These are phyloP conservation scores for Pipistrellus kuhlii DNA, from an alignment of 2,797 vertebrate genomes.

Conservation along the genomic window DNA sequence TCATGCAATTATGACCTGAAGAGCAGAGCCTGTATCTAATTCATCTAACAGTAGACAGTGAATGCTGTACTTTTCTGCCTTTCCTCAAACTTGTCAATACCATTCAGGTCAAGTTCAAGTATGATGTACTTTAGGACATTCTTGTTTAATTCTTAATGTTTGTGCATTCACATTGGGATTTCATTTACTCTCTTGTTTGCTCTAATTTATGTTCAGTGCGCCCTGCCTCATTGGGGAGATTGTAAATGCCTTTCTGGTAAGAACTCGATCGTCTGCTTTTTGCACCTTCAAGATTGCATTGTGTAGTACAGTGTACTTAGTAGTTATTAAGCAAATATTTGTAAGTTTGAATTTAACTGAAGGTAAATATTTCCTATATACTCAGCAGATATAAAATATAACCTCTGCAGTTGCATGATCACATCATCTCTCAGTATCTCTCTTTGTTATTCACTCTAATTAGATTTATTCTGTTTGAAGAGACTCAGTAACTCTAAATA, in stretches of 20 bases:
- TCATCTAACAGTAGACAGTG: not conserved
- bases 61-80: not conserved
- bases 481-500: not conserved
- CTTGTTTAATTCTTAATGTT: not conserved
- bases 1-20: not conserved
- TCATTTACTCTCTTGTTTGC: not conserved
- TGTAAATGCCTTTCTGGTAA: not conserved
- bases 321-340: not conserved
- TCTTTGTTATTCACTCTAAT: conserved; percentile 15
- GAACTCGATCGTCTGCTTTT: not conserved
- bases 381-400: not conserved
- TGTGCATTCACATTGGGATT: not conserved
- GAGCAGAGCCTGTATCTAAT: not conserved
- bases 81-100: not conserved
- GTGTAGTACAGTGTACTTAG: not conserved
- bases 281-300: not conserved
- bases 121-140: not conserved
- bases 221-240: not conserved
- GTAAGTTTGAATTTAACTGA: conserved; percentile 8
- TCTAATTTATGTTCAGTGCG: not conserved
- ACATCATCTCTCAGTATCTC: not conserved
- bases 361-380: conserved; percentile 46
- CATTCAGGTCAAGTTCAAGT: not conserved
- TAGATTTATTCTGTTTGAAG: conserved; percentile 56
- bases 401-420: not conserved